Evolutionary conservation across 2,113 vertebrate species (phyloP).

Genomic region (Anhinga rufa): DNA sequence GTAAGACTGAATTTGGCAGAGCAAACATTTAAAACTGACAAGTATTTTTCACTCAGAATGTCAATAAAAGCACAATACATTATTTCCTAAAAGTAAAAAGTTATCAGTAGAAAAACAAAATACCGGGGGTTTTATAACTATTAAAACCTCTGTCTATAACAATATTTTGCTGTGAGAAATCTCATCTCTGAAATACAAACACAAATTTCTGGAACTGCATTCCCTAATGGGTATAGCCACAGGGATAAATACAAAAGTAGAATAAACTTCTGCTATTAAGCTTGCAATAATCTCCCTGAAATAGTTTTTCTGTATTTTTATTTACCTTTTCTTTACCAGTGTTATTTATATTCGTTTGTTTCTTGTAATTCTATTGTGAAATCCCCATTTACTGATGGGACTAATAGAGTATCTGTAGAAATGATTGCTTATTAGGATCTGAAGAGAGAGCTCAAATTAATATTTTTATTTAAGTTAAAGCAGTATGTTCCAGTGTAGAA

Average conservation of each 20-base stretch:
- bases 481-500: not conserved
- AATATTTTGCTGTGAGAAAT: not conserved
- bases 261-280: not conserved
- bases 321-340: not conserved
- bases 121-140: not conserved
- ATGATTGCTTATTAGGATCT: not conserved
- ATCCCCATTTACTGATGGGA: not conserved
- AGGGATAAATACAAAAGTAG: not conserved
- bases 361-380: not conserved
- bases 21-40: not conserved
- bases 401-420: not conserved
- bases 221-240: not conserved
- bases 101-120: not conserved
- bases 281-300: not conserved
- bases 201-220: not conserved
- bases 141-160: not conserved
- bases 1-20: not conserved
- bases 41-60: not conserved
- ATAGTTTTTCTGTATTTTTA: not conserved
- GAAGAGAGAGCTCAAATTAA: slow-evolving; percentile 28
- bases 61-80: not conserved
- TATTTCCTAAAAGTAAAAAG: not conserved
- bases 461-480: not conserved
- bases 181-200: not conserved
- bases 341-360: not conserved